Evolutionary conservation across 2,797 vertebrate species (phyloP).

Genomic region (Florisuga fusca): DNA sequence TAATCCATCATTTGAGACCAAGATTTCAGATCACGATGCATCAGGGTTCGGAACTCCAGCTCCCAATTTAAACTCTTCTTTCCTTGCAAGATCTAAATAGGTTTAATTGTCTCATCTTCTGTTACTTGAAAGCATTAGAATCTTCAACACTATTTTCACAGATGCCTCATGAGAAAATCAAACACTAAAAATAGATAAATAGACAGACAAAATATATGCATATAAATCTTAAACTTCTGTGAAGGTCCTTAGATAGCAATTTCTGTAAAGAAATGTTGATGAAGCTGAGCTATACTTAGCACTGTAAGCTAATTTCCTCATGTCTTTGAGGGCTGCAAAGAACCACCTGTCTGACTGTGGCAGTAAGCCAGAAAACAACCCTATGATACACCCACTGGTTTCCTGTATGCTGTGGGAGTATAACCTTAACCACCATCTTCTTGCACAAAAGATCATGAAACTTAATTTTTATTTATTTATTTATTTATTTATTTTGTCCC

Average conservation of each 20-base stretch:
- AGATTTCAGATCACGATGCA: neutral
- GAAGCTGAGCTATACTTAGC: slow-evolving; percentile 32
- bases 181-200: neutral
- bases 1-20: neutral
- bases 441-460: slow-evolving; percentile 51
- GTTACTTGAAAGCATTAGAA: neutral
- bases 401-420: slow-evolving; percentile 49
- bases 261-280: neutral
- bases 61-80: neutral
- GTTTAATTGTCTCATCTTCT: neutral
- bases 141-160: neutral
- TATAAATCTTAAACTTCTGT: neutral
- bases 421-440: slow-evolving; percentile 30
- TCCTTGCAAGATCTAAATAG: neutral
- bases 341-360: slow-evolving; percentile 66
- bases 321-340: slow-evolving; percentile 23
- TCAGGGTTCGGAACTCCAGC: neutral
- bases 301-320: slow-evolving; percentile 7
- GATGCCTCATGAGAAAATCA: neutral
- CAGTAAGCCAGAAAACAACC: slow-evolving; percentile 62
- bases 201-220: neutral
- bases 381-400: slow-evolving; percentile 49
- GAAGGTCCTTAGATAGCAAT: slow-evolving; percentile 4
- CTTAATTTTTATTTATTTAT: no score
- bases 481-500: no score